These are phyloP conservation scores for Macroramphosus scolopax DNA, from an alignment of 2,797 vertebrate genomes.

Conservation along the genomic window DNA sequence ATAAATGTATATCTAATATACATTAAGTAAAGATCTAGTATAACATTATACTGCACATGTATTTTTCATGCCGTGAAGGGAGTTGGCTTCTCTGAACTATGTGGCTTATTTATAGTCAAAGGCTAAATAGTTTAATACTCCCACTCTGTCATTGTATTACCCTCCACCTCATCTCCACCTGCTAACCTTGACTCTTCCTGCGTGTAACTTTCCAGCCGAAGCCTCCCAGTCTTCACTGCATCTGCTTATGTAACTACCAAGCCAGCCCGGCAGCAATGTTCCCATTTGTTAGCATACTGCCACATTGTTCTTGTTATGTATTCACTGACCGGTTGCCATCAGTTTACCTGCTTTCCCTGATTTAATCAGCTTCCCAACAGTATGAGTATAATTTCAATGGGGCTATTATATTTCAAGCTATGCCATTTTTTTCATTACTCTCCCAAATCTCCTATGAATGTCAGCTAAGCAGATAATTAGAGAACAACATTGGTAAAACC, in stretches of 20 bases:
- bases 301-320: slow-evolving; percentile 24
- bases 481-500: slow-evolving; percentile 20
- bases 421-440: no score
- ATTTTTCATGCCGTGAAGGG: no score
- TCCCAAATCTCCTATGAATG: no score
- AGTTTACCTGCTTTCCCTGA: slow-evolving; percentile 16
- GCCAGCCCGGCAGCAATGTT: background rate
- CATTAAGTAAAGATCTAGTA: no score
- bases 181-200: slow-evolving; percentile 19
- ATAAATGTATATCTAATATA: no score
- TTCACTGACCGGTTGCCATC: slow-evolving; percentile 14
- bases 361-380: slow-evolving; percentile 37
- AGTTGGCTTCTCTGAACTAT: no score
- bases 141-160: slow-evolving; percentile 30
- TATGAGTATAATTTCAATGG: slow-evolving; percentile 39
- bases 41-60: no score
- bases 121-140: slow-evolving; percentile 54
- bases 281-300: background rate
- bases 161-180: slow-evolving; percentile 33
- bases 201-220: slow-evolving; percentile 18
- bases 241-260: slow-evolving; percentile 11
- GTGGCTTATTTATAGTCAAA: slow-evolving; percentile 47
- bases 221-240: slow-evolving; percentile 21
- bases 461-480: no score
- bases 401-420: slow-evolving; percentile 35